Evolutionary conservation across 2,113 vertebrate species (phyloP).

Genomic region (Dryoscopus gambensis): DNA sequence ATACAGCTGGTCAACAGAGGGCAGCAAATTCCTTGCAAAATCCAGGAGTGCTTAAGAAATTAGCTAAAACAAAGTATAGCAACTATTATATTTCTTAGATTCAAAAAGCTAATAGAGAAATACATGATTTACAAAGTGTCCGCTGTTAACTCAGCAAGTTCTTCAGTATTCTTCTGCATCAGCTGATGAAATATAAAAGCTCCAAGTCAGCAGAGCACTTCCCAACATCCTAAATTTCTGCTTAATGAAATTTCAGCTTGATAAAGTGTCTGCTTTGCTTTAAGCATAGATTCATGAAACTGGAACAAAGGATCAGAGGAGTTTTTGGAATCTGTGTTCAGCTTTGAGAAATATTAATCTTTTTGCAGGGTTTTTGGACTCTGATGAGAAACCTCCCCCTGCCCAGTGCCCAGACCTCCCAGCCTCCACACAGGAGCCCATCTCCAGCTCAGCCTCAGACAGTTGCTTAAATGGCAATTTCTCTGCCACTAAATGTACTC

Average conservation of each 20-base stretch:
- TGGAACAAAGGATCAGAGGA: background rate
- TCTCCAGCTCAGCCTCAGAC: background rate
- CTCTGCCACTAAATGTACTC: background rate
- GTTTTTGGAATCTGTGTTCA: background rate
- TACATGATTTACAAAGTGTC: background rate
- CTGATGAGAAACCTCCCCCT: background rate
- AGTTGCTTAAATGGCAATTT: background rate
- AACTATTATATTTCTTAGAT: background rate
- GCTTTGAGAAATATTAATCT: background rate
- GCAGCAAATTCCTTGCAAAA: conserved; percentile 51
- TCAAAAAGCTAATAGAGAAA: background rate
- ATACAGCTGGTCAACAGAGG: background rate
- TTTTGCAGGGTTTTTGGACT: background rate
- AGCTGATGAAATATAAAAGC: background rate
- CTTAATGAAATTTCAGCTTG: background rate
- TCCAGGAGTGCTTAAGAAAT: background rate
- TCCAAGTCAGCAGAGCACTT: background rate
- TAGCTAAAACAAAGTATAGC: background rate
- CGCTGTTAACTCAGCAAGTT: background rate
- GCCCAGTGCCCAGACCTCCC: background rate
- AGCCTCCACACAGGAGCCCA: background rate
- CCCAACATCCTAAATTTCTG: background rate
- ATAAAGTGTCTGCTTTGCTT: background rate
- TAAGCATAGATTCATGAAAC: background rate
- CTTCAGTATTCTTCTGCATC: background rate